Evolutionary conservation across 2,888 invertebrate species (phyloP).

Genomic region (Oeneis ivallda): DNA sequence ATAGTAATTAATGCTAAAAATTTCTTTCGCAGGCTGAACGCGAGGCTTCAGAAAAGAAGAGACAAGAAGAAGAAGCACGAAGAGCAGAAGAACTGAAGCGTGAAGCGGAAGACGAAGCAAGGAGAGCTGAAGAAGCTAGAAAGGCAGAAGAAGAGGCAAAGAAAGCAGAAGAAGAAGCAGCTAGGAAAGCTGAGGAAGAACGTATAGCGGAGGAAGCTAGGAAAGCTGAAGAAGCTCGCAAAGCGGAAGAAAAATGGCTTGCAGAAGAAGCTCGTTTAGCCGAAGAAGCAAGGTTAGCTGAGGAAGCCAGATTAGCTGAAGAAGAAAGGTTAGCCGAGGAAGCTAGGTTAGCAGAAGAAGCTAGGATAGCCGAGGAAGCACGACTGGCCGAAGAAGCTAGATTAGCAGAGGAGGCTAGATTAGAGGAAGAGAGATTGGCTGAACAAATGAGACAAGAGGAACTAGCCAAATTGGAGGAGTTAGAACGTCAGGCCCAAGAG

Average conservation of each 20-base stretch:
- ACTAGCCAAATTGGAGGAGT: conserved; percentile 79
- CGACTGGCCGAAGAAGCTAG: conserved; percentile 61
- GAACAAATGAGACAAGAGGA: conserved; percentile 74
- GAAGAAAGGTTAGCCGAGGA: conserved; percentile 74
- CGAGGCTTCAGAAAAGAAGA: conserved; percentile 72
- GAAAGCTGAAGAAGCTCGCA: conserved; percentile 58
- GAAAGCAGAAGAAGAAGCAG: conserved; percentile 76
- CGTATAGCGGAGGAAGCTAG: conserved; percentile 63
- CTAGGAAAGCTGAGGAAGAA: conserved; percentile 69
- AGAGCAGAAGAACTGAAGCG: conserved; percentile 77
- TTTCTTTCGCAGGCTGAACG: conserved; percentile 47
- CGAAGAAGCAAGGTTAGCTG: conserved; percentile 65
- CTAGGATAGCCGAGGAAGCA: conserved; percentile 58
- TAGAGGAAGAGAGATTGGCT: conserved; percentile 69
- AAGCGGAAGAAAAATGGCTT: conserved; percentile 67
- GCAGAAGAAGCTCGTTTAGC: conserved; percentile 70
- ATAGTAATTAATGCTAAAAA: not conserved
- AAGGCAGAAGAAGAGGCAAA: conserved; percentile 71
- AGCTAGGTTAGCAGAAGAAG: conserved; percentile 50
- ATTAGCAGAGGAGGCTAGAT: conserved; percentile 47
- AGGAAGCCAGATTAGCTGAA: conserved; percentile 73
- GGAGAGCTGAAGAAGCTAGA: conserved; percentile 66
- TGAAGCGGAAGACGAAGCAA: conserved; percentile 73
- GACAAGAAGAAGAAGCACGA: conserved; percentile 80
- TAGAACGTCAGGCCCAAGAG: conserved; percentile 83